These are phyloP conservation scores for Catocala fraxini DNA, from an alignment of 2,888 invertebrate genomes.

Conservation along the genomic window DNA sequence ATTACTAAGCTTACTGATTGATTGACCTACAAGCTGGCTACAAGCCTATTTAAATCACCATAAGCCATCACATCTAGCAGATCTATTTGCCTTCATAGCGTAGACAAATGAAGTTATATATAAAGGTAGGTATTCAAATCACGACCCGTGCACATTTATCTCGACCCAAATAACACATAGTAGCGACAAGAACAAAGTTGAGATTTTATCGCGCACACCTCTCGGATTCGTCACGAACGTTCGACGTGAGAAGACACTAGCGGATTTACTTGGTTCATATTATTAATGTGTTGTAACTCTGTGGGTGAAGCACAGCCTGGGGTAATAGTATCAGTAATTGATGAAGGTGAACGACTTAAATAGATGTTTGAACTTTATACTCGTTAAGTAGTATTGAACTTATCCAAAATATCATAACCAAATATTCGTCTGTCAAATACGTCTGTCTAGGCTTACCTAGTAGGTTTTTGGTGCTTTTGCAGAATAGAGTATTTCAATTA, in stretches of 20 bases:
- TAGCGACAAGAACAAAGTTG: constrained; percentile 65
- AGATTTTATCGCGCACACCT: constrained; percentile 61
- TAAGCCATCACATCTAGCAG: background rate
- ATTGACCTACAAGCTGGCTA: too few relatives aligned
- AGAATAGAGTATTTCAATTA: too few relatives aligned
- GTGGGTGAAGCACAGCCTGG: background rate
- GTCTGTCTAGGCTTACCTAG: too few relatives aligned
- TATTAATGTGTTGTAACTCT: background rate
- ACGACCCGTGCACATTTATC: constrained; percentile 65
- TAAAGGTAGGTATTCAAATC: constrained; percentile 55
- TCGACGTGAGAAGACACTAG: constrained; percentile 2
- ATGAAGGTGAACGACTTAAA: too few relatives aligned
- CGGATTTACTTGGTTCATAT: constrained; percentile 6
- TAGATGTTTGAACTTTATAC: too few relatives aligned
- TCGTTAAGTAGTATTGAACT: too few relatives aligned
- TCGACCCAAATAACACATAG: constrained; percentile 52
- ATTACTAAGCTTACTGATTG: too few relatives aligned
- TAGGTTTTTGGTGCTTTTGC: too few relatives aligned
- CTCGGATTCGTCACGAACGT: constrained; percentile 4
- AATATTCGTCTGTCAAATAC: too few relatives aligned
- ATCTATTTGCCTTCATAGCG: constrained; percentile 6
- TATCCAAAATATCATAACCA: too few relatives aligned
- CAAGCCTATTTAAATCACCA: background rate
- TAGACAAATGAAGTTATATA: constrained; percentile 28
- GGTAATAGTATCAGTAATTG: too few relatives aligned